phyloP scores from a whole-genome alignment of 2,797 vertebrate species.

The Halcyon smyrnensis region DNA sequence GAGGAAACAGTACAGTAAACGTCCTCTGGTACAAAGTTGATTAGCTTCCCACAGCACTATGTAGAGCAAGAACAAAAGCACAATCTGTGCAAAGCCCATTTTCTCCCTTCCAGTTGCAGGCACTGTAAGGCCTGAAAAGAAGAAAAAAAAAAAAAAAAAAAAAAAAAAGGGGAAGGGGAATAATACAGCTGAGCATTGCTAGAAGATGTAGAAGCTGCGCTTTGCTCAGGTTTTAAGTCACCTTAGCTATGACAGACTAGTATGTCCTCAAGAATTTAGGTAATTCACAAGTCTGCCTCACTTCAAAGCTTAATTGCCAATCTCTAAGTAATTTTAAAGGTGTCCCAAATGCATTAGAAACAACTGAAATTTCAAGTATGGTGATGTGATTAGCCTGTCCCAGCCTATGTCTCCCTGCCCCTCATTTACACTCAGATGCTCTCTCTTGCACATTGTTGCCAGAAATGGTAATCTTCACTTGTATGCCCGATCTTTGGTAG shows the following conservation, averaged over 20 bases:
- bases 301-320: not conserved
- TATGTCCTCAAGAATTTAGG: not conserved
- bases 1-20: not conserved
- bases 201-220: not conserved
- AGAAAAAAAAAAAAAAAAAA: no score
- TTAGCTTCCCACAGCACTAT: not conserved
- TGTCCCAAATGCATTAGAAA: not conserved
- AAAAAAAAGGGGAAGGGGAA: not conserved
- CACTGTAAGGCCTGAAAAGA: not conserved
- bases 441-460: not conserved
- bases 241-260: not conserved
- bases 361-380: not conserved
- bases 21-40: not conserved
- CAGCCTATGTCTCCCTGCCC: fast-evolving
- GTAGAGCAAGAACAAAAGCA: not conserved
- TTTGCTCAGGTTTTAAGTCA: not conserved
- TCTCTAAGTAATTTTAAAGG: not conserved
- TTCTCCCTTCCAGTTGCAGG: not conserved
- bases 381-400: not conserved
- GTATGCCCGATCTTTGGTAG: not conserved
- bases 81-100: not conserved
- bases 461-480: not conserved
- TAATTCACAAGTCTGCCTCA: not conserved
- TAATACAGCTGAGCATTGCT: not conserved
- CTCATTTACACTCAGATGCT: not conserved